phyloP scores from a whole-genome alignment of 2,888 invertebrate genomes.

The Oscheius sp. region DNA sequence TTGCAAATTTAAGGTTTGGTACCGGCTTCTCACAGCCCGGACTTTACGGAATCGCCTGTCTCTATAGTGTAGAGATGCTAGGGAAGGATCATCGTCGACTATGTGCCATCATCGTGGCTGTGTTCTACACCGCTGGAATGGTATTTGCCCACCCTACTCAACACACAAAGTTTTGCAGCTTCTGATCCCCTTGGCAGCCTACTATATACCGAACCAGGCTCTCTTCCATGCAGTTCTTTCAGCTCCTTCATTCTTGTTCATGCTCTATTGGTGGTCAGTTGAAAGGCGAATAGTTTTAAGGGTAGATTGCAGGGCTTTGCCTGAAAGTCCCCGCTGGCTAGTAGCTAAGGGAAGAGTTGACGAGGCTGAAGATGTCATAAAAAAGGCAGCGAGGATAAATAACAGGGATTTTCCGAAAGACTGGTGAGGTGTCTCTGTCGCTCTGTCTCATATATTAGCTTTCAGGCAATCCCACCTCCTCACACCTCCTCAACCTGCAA shows the following conservation, averaged over 20 bases:
- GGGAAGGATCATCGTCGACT: slow-evolving; percentile 21
- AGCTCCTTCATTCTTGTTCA: slow-evolving; percentile 4
- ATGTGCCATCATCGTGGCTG: not conserved
- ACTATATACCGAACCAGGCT: not conserved
- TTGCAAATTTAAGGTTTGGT: not conserved
- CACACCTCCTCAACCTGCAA: not conserved
- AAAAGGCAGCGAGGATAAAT: not conserved
- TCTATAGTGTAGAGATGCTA: not conserved
- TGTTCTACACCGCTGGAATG: slow-evolving; percentile 10
- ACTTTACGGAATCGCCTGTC: slow-evolving; percentile 10
- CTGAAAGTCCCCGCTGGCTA: slow-evolving; percentile 19
- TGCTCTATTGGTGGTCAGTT: slow-evolving; percentile 22
- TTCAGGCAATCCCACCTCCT: not conserved
- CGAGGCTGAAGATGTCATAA: slow-evolving; percentile 10
- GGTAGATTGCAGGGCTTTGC: slow-evolving; percentile 8
- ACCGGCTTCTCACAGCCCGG: slow-evolving; percentile 16
- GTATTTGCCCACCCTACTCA: not conserved
- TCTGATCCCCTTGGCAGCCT: slow-evolving; percentile 6
- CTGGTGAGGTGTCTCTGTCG: not conserved
- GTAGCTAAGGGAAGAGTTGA: slow-evolving; percentile 10
- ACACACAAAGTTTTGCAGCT: not conserved
- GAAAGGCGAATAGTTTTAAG: not conserved
- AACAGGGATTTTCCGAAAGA: not conserved
- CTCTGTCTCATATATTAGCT: not conserved
- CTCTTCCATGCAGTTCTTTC: slow-evolving; percentile 9